Evolutionary conservation across 2,113 vertebrate genomes (phyloP).

Genomic region (Toxotes chatareus): DNA sequence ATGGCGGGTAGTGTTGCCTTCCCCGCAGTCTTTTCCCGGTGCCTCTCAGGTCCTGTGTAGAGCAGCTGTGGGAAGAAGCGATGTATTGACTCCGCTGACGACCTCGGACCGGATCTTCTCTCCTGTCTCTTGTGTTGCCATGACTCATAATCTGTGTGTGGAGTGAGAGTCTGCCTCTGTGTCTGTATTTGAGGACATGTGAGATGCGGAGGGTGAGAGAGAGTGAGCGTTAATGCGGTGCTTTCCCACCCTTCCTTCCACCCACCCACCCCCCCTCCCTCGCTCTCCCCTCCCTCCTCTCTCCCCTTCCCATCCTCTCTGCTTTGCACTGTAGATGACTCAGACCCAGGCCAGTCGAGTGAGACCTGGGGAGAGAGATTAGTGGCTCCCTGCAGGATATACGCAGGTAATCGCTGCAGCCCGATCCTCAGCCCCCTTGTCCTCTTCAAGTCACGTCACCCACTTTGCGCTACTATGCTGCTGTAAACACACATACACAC

Average conservation of each 20-base stretch:
- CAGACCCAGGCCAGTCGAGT: conserved; percentile 90
- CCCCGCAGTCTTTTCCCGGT: neutral
- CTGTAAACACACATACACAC: conserved; percentile 65
- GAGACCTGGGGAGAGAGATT: conserved; percentile 90
- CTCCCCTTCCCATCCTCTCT: conserved; percentile 83
- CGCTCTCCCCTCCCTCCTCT: conserved; percentile 68
- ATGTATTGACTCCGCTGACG: conserved; percentile 20
- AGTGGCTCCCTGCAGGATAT: conserved; percentile 92
- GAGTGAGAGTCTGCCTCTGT: conserved; percentile 63
- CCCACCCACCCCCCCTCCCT: neutral
- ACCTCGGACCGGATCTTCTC: conserved; percentile 43
- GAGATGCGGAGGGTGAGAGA: conserved; percentile 61
- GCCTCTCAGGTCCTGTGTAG: conserved; percentile 22
- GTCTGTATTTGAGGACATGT: conserved; percentile 62
- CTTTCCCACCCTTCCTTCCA: conserved; percentile 78
- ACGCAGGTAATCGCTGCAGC: conserved; percentile 89
- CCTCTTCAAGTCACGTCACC: conserved; percentile 50
- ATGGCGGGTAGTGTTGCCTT: conserved; percentile 31
- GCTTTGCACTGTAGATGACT: conserved; percentile 92
- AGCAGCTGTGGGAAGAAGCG: conserved; percentile 33
- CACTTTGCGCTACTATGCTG: conserved; percentile 48
- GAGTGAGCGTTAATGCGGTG: conserved; percentile 82
- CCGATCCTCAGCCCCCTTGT: conserved; percentile 50
- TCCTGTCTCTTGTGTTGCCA: conserved; percentile 60
- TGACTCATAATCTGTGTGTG: conserved; percentile 74